phyloP scores from a whole-genome alignment of 2,888 invertebrate genomes.

The Xestia ashworthii region DNA sequence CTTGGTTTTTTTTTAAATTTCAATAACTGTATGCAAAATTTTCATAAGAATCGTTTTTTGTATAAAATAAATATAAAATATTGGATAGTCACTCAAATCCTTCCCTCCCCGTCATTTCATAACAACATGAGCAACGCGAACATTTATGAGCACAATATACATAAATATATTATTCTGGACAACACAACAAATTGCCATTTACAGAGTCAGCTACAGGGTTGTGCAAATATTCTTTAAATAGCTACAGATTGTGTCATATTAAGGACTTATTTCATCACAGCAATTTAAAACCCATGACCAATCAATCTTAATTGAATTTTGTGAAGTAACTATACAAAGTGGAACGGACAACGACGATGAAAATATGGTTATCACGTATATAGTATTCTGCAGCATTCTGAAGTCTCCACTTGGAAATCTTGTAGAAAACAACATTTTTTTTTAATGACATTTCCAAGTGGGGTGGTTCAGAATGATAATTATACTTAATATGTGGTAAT shows the following conservation, averaged over 20 bases:
- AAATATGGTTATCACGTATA: too few species aligned
- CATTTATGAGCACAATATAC: slow-evolving; percentile 58
- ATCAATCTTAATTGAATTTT: background rate
- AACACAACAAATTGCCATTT: slow-evolving; percentile 42
- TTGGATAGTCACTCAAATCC: slow-evolving; percentile 56
- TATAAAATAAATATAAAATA: background rate
- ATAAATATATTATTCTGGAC: slow-evolving; percentile 50
- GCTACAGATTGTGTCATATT: background rate
- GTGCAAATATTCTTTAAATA: slow-evolving; percentile 58
- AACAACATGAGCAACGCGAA: slow-evolving; percentile 60
- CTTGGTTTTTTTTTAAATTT: background rate
- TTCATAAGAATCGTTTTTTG: background rate
- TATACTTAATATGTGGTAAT: too few species aligned
- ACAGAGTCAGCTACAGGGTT: slow-evolving; percentile 58
- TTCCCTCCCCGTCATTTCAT: slow-evolving; percentile 13
- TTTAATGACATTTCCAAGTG: too few species aligned
- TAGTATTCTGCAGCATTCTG: too few species aligned
- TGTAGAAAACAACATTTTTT: too few species aligned
- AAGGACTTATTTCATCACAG: background rate
- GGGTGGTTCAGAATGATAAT: too few species aligned
- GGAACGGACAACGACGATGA: too few species aligned
- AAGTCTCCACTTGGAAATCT: too few species aligned
- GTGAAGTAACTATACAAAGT: too few species aligned
- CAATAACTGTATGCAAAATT: background rate
- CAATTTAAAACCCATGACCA: background rate